These are phyloP conservation scores for Megaceryle alcyon DNA, from an alignment of 2,797 vertebrate species.

Conservation along the genomic window DNA sequence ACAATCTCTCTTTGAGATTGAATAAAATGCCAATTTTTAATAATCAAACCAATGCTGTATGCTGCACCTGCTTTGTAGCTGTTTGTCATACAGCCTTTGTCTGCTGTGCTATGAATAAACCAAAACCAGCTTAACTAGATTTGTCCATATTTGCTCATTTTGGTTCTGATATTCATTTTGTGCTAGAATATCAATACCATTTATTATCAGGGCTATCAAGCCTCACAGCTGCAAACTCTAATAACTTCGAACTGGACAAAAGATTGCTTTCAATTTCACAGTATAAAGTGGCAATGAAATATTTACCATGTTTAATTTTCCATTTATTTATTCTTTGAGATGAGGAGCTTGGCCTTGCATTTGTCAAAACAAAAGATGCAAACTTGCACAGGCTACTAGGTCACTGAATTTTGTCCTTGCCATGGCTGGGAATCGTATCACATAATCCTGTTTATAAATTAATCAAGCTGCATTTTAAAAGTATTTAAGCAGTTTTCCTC, in stretches of 20 bases:
- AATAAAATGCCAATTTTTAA: constrained; percentile 37
- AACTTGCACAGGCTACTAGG: not conserved
- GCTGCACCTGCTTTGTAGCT: constrained; percentile 1
- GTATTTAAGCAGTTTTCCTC: not conserved
- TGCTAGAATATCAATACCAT: not conserved
- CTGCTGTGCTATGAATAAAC: constrained; percentile 45
- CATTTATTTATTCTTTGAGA: constrained; percentile 28
- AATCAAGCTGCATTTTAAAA: not conserved
- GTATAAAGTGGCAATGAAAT: constrained; percentile 30
- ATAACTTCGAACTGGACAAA: not conserved
- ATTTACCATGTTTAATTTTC: constrained; percentile 46
- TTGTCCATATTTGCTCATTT: constrained; percentile 37
- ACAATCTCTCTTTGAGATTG: not conserved
- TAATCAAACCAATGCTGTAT: constrained; percentile 10
- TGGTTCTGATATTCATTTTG: constrained; percentile 21
- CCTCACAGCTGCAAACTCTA: constrained; percentile 7
- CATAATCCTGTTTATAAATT: not conserved
- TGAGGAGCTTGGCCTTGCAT: not conserved
- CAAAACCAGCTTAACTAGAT: constrained; percentile 34
- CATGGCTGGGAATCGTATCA: not conserved
- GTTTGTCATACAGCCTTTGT: constrained; percentile 36
- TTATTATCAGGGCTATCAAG: constrained; percentile 25
- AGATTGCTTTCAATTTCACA: constrained; percentile 33
- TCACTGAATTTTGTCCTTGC: not conserved
- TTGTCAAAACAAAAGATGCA: not conserved